Evolutionary conservation across 2,797 vertebrate genomes (phyloP).

Genomic region (Streptopelia turtur): DNA sequence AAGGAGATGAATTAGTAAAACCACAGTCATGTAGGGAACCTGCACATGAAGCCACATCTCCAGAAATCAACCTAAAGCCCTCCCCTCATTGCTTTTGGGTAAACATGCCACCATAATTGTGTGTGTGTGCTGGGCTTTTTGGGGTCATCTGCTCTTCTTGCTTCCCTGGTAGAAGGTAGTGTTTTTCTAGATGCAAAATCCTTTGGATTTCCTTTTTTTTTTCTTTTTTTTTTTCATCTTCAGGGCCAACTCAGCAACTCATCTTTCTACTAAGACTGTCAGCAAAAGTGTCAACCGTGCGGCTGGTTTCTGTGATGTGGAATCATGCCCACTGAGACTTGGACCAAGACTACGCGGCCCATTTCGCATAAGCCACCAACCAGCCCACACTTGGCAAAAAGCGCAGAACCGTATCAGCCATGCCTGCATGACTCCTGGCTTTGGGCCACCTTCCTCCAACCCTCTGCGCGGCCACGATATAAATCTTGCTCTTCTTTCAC

Average conservation of each 20-base stretch:
- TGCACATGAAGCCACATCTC: background rate
- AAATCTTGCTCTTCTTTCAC: slow-evolving; percentile 59
- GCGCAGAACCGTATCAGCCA: slow-evolving; percentile 11
- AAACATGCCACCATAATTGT: accelerated
- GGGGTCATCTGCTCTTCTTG: background rate
- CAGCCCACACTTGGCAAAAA: slow-evolving; percentile 44
- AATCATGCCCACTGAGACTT: slow-evolving; percentile 50
- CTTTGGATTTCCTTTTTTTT: background rate
- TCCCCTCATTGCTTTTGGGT: background rate
- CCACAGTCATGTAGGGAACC: background rate
- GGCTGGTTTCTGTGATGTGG: slow-evolving; percentile 48
- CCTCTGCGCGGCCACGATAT: background rate
- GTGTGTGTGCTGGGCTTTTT: background rate
- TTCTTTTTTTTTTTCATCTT: background rate
- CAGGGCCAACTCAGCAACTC: background rate
- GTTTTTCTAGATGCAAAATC: background rate
- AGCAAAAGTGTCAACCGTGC: background rate
- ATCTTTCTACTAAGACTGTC: background rate
- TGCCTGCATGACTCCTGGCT: slow-evolving; percentile 49
- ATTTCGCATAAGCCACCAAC: slow-evolving; percentile 38
- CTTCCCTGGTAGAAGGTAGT: background rate
- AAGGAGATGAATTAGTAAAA: background rate
- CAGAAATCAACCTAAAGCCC: background rate
- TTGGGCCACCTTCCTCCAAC: slow-evolving; percentile 4
- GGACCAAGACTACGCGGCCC: slow-evolving; percentile 4